These are phyloP conservation scores for Scomber colias DNA, from an alignment of 2,113 vertebrate genomes.

Conservation along the genomic window DNA sequence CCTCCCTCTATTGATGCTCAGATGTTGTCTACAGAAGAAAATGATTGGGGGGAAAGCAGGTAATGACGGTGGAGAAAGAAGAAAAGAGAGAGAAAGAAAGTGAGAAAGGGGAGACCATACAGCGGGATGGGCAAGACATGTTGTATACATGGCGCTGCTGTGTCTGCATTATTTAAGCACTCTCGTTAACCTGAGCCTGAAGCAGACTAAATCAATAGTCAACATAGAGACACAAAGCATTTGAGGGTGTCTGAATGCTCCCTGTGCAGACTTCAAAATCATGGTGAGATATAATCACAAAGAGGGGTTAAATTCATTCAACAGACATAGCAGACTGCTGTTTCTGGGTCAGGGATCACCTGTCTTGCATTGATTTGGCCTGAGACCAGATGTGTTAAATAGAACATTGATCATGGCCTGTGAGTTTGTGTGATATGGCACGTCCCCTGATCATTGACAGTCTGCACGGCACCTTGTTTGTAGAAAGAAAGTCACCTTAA, in stretches of 20 bases:
- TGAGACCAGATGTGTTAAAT: conserved; percentile 59
- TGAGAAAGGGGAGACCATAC: not conserved
- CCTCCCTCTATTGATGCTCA: conserved; percentile 12
- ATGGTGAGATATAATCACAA: conserved; percentile 48
- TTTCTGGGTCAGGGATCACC: conserved; percentile 47
- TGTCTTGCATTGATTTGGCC: conserved; percentile 54
- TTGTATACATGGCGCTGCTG: conserved; percentile 39
- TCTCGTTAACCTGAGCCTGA: conserved; percentile 78
- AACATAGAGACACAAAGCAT: conserved; percentile 53
- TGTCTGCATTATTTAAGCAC: conserved; percentile 81
- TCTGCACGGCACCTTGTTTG: conserved; percentile 34
- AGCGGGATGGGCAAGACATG: not conserved
- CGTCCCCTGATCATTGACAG: conserved; percentile 15
- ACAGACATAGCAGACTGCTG: conserved; percentile 50
- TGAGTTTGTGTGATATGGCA: conserved; percentile 40
- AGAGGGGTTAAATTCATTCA: conserved; percentile 54
- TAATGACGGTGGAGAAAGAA: not conserved
- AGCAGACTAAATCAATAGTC: conserved; percentile 70
- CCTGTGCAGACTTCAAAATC: conserved; percentile 19
- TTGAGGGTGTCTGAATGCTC: conserved; percentile 23
- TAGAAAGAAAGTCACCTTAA: conserved; percentile 26
- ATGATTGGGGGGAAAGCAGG: conserved; percentile 3
- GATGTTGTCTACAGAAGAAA: conserved; percentile 27
- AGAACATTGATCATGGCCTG: conserved; percentile 34
- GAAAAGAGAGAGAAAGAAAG: not conserved